Conservation (phyloP, 2,113 vertebrate species). For the Syngnathus typhle region DNA sequence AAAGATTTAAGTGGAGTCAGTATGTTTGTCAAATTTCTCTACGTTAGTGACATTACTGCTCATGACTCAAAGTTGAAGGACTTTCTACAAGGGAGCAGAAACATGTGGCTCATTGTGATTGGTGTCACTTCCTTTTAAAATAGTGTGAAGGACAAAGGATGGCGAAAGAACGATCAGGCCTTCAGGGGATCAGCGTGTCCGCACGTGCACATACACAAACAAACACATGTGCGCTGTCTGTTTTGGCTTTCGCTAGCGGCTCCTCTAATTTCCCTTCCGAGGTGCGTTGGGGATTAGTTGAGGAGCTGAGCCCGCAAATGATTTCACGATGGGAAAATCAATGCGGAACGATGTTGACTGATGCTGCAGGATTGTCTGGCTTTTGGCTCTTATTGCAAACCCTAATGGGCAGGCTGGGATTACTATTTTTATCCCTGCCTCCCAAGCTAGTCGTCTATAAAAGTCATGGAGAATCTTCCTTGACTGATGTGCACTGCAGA, state of each 20-base stretch:
- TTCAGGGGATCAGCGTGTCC: slow-evolving; percentile 5
- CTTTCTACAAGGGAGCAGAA: slow-evolving; percentile 5
- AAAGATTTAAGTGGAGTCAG: background rate
- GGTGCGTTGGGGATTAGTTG: slow-evolving; percentile 14
- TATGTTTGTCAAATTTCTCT: background rate
- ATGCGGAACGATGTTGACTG: slow-evolving; percentile 38
- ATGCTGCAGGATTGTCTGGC: slow-evolving; percentile 21
- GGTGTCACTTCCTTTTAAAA: slow-evolving; percentile 19
- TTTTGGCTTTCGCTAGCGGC: background rate
- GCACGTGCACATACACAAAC: background rate
- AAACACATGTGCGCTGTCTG: background rate
- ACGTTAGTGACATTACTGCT: background rate
- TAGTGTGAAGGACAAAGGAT: background rate
- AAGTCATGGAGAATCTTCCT: slow-evolving; percentile 19
- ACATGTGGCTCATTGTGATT: slow-evolving; percentile 1
- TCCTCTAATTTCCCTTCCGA: background rate
- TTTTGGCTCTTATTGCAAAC: slow-evolving; percentile 16
- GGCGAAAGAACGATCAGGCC: background rate
- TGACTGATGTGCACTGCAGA: slow-evolving; percentile 12
- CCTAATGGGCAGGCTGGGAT: slow-evolving; percentile 3
- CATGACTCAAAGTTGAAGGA: background rate
- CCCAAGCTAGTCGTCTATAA: slow-evolving; percentile 11
- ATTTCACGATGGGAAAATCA: slow-evolving; percentile 27
- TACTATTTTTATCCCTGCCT: slow-evolving; percentile 15
- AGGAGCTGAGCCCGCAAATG: slow-evolving; percentile 14